Percentiles rank a stretch among this genome's conserved stretches.
Conservation (phyloP, 2,113 vertebrate genomes). For the Phalacrocorax brasilianus region DNA sequence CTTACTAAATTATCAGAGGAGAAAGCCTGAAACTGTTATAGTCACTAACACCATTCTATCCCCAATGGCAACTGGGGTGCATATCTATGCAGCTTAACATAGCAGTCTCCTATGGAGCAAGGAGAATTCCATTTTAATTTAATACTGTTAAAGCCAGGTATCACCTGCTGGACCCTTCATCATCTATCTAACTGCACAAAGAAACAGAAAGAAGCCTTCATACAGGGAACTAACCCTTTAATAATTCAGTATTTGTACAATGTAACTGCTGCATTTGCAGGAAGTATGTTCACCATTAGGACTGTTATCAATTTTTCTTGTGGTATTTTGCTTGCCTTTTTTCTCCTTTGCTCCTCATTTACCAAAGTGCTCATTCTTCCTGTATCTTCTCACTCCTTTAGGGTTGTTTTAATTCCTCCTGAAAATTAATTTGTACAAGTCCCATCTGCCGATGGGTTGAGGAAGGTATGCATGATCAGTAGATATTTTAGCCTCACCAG, state of each 20-base stretch:
- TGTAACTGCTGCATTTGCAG: not conserved
- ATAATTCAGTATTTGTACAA: conserved; percentile 43
- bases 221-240: not conserved
- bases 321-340: not conserved
- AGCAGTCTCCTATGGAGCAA: not conserved
- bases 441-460: not conserved
- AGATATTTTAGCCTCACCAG: not conserved
- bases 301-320: not conserved
- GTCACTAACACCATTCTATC: not conserved
- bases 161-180: not conserved
- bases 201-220: not conserved
- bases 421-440: not conserved
- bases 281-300: not conserved
- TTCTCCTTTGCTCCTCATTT: not conserved
- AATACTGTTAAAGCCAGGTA: conserved; percentile 1
- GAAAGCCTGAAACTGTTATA: not conserved
- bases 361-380: not conserved
- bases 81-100: not conserved
- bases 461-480: not conserved
- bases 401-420: not conserved
- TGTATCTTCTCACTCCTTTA: not conserved
- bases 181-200: not conserved
- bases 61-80: not conserved
- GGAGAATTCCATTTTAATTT: conserved; percentile 2
- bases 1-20: not conserved